phyloP scores from a whole-genome alignment of 2,113 vertebrate species.

The Rhynchopsitta pachyrhyncha region DNA sequence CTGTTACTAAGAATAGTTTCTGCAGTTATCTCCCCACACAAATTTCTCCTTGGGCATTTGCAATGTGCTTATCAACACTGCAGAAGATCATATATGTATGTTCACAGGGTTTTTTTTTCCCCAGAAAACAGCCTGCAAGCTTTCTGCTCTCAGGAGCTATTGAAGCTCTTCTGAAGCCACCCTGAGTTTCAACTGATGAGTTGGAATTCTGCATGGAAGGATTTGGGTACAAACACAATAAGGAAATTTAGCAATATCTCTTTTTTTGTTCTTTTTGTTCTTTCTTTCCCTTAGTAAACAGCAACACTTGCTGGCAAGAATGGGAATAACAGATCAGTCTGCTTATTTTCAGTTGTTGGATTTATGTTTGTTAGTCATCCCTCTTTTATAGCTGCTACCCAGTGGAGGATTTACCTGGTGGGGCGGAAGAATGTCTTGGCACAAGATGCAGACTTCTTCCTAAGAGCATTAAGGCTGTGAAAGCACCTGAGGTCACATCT shows the following conservation, averaged over 20 bases:
- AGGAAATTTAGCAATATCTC: neutral
- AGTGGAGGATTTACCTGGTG: neutral
- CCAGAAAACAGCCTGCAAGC: neutral
- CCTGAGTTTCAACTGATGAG: neutral
- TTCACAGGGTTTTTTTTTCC: neutral
- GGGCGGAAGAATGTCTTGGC: neutral
- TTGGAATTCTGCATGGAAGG: neutral
- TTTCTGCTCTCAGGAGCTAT: neutral
- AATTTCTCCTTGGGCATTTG: conserved; percentile 54
- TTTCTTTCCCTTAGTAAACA: conserved; percentile 66
- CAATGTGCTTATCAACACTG: conserved; percentile 46
- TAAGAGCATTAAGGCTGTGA: neutral
- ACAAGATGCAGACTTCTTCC: neutral
- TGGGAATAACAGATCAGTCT: conserved; percentile 67
- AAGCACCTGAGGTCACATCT: neutral
- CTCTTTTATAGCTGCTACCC: neutral
- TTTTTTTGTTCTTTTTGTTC: neutral
- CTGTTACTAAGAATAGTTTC: conserved; percentile 56
- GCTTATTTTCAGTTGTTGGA: neutral
- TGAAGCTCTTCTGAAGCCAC: neutral
- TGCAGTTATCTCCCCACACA: conserved; percentile 60
- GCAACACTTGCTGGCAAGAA: conserved; percentile 78
- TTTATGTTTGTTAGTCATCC: neutral
- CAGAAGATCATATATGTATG: neutral
- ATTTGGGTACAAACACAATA: conserved; percentile 9